phyloP scores from a whole-genome alignment of 2,797 vertebrate species.

The Pangasius djambal region DNA sequence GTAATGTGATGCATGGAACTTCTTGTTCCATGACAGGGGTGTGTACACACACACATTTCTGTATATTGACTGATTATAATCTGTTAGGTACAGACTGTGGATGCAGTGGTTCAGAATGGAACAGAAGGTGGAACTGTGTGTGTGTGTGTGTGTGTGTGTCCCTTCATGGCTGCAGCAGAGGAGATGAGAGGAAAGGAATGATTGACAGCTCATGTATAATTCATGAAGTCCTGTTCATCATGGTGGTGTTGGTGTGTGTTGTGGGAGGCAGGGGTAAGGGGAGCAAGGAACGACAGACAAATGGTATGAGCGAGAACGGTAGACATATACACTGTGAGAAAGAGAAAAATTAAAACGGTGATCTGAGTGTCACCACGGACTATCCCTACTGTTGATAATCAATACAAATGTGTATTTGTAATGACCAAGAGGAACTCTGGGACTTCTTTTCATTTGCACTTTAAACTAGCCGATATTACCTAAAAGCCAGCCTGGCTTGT shows the following conservation, averaged over 20 bases:
- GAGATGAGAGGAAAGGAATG: constrained; percentile 60
- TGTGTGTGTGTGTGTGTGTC: constrained; percentile 45
- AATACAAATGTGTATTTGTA: not conserved
- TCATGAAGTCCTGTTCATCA: constrained; percentile 54
- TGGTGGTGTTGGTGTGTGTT: constrained; percentile 26
- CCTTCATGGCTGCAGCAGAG: constrained; percentile 64
- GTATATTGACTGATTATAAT: constrained; percentile 32
- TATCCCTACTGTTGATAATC: not conserved
- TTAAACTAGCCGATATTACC: constrained; percentile 36
- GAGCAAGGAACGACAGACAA: constrained; percentile 28
- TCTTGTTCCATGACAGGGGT: constrained; percentile 30
- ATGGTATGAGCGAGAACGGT: constrained; percentile 8
- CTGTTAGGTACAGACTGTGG: constrained; percentile 24
- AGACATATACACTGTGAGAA: not conserved
- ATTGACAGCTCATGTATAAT: constrained; percentile 58
- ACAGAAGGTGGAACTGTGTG: constrained; percentile 32
- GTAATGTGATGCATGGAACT: not conserved
- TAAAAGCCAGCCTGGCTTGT: constrained; percentile 39
- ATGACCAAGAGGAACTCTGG: constrained; percentile 28
- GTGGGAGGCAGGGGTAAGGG: constrained; percentile 42
- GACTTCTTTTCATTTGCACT: constrained; percentile 10
- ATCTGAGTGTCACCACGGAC: constrained; percentile 20
- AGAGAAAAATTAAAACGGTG: not conserved
- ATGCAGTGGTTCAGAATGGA: constrained; percentile 33
- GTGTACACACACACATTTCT: not conserved